Percentiles rank a stretch among this genome's conserved stretches.
Conservation (phyloP, 2,888 invertebrate species). For the Liposcelis brunnea region DNA sequence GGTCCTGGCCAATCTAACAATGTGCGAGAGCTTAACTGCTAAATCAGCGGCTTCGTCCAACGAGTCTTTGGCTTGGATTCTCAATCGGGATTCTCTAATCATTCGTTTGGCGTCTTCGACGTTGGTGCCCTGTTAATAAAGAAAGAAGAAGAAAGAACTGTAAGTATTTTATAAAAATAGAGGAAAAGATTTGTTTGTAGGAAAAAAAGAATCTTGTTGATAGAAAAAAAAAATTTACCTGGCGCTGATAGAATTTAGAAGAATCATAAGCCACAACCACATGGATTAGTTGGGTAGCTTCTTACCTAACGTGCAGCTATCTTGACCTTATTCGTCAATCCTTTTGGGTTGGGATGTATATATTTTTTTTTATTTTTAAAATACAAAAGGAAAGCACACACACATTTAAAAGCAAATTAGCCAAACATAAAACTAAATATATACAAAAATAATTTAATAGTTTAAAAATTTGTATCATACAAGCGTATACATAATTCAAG, state of each 20-base stretch:
- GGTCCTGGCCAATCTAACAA: conserved; percentile 57
- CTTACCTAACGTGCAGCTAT: no score
- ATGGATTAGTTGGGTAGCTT: no score
- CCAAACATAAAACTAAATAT: no score
- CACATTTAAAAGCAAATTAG: no score
- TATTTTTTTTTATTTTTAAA: no score
- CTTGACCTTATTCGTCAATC: no score
- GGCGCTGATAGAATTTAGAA: no score
- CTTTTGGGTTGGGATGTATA: not conserved
- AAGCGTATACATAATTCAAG: no score
- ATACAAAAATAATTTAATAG: no score
- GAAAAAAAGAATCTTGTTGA: not conserved
- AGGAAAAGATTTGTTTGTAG: not conserved
- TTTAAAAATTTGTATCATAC: no score
- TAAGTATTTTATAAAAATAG: not conserved
- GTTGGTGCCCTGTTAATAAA: conserved; percentile 43
- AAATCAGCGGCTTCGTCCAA: conserved; percentile 67
- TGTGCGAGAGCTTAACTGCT: conserved; percentile 57
- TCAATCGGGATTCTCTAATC: conserved; percentile 54
- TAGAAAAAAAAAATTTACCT: conserved; percentile 4
- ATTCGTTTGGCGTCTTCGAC: conserved; percentile 69
- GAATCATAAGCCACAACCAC: no score
- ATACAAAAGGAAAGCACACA: no score
- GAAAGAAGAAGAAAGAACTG: conserved; percentile 4
- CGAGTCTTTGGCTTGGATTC: conserved; percentile 64